Evolutionary conservation across 2,797 vertebrate species (phyloP), one percentile per base, ranked within the genome.

Genomic region (Semotilus atromaculatus): DNA sequence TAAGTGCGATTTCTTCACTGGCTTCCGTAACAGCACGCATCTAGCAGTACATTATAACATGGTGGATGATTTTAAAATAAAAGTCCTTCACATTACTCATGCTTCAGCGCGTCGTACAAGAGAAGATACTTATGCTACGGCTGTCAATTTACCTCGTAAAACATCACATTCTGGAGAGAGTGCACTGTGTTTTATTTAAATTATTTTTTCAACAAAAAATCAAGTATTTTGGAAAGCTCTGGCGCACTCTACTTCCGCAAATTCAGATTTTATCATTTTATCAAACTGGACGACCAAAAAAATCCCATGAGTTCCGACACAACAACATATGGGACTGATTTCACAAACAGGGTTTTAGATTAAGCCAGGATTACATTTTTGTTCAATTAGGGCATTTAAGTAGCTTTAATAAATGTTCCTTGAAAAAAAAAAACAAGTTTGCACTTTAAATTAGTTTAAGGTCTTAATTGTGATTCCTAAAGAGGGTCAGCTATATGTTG

Each of bases 61-160:
- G 77, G 67, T n/a, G 60, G 34, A n/a, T n/a, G 7, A 29, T 66
- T 86, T 70, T 7, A 79, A 86, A 77, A 78, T 88, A 84, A 86
- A 86, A 86, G 87, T 88, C 81, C 1, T 40, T 48, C 23, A 16
- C 19, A 2, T 62, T 43, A 26, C 10, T 34, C 5, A 18, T 31
- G n/a, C 23, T 11, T 34, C 6, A 48, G 38, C 14, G 60, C 10
- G 45, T 60, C 7, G 2, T 10, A 21, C n/a, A 34, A 45, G 19
- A 45, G n/a, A 45, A 4, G 18, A 40, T n/a, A n/a, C n/a, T n/a
- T n/a, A n/a, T n/a, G n/a, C n/a, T n/a, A n/a, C n/a, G n/a, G n/a
- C n/a, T n/a, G n/a, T n/a, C n/a, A n/a, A n/a, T n/a, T n/a, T n/a
- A n/a, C n/a, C n/a, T n/a, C n/a, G n/a, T n/a, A n/a, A n/a, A n/a